phyloP scores from a whole-genome alignment of 2,113 vertebrate genomes.

The Podocnemis expansa region DNA sequence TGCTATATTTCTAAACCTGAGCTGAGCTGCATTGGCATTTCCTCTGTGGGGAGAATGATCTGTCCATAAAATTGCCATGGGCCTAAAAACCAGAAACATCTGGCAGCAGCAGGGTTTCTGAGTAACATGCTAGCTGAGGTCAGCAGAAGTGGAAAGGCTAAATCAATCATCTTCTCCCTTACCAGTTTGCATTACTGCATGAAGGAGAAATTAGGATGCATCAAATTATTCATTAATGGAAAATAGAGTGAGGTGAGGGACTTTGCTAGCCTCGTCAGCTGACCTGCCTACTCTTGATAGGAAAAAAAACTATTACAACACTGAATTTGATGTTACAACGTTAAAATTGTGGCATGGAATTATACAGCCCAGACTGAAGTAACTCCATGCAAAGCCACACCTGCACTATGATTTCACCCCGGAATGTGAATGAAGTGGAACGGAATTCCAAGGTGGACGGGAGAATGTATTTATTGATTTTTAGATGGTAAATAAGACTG shows the following conservation, averaged over 20 bases:
- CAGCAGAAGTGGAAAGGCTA: background rate
- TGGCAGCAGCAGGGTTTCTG: background rate
- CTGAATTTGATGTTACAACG: background rate
- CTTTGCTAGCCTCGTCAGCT: background rate
- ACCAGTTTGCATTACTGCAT: background rate
- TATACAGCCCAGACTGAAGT: background rate
- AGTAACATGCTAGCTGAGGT: background rate
- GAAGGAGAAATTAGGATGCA: background rate
- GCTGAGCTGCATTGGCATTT: background rate
- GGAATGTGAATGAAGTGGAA: background rate
- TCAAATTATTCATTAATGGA: conserved; percentile 5
- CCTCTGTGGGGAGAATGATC: background rate
- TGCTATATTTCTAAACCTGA: background rate
- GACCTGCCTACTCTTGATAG: fast-evolving
- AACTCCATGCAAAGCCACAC: background rate
- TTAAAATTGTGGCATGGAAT: background rate
- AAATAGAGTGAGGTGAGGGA: background rate
- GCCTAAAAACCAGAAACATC: background rate
- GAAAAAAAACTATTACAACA: background rate
- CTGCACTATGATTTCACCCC: background rate
- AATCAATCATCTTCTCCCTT: background rate
- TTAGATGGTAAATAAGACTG: background rate
- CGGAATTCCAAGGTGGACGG: background rate
- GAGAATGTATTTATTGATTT: background rate
- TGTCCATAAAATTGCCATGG: background rate